Base-by-base conservation (phyloP, 1,140 invertebrate species). In the Coptotermes formosanus region DNA sequence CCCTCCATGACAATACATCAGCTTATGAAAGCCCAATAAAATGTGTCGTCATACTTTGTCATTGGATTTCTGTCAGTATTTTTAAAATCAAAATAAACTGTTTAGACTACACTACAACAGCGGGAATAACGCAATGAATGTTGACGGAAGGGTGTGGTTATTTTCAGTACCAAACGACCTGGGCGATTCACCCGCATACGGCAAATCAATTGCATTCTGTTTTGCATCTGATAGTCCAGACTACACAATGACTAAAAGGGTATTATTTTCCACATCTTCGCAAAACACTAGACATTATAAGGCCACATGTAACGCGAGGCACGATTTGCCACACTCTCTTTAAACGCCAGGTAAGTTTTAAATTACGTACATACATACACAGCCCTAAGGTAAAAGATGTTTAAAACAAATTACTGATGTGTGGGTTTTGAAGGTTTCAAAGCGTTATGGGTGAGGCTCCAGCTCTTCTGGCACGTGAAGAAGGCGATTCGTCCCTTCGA, bases 1-100 rank as follows among this genome's bases (percentile, higher is more conserved):
- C 64, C 11, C 64, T 9, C 7, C 9, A 9, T 12, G 25, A 16
- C 19, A 75, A 75, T 30, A 30, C 64, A 75, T 75, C 64, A 75
- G 64, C 64, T 75, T 75, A 30, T 75, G 64, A 75, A 75, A 75
- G n/a, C 25, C 25, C 64, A 75, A 75, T 75, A 75, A 75, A 75
- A 75, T 30, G 25, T 75, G 64, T 30, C 64, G n/a, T 75, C 64
- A n/a, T 30, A 75, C 30, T 30, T 19, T n/a, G 21, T 64, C 12
- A 64, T 64, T 64, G 59, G 59, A 64, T 75, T 59, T 19, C n/a
- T 75, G 64, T 75, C 64, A 75, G 16, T 75, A 11, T 30, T 30
- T 75, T 69, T 30, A n/a, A 12, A n/a, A 75, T 6, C 25, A 3
- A 12, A 75, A 75, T 30, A 75, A 30, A 75, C 14, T 75, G 25